A percentile compares a stretch with the other conserved stretches of the same genome.
phyloP scores from a whole-genome alignment of 2,113 vertebrate species.

The Tonatia bakeri region DNA sequence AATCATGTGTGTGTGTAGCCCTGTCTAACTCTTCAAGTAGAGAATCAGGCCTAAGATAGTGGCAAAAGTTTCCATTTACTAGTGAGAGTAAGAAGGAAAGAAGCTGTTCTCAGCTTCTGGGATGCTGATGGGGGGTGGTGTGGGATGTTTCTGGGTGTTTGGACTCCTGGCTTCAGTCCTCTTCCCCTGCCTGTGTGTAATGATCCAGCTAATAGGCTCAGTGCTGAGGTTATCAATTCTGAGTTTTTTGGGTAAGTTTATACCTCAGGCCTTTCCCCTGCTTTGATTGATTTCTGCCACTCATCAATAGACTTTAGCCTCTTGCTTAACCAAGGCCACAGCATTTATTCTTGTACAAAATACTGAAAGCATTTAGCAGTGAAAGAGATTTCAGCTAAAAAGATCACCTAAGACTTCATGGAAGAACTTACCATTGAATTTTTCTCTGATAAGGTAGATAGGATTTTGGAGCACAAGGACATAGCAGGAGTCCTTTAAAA shows the following conservation, averaged over 20 bases:
- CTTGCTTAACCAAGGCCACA: background rate
- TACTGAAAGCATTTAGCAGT: background rate
- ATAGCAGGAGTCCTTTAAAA: background rate
- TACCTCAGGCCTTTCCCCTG: background rate
- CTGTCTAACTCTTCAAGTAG: background rate
- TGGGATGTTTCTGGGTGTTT: background rate
- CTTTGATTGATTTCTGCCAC: background rate
- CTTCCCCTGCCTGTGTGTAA: background rate
- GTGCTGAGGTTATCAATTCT: background rate
- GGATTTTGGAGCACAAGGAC: background rate
- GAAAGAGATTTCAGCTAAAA: background rate
- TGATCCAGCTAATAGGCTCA: background rate
- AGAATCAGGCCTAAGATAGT: background rate
- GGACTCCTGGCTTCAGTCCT: background rate
- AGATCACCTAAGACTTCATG: background rate
- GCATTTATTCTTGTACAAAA: background rate
- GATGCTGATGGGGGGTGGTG: too few relatives aligned
- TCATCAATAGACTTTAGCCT: background rate
- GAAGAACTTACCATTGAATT: background rate
- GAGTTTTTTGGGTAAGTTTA: background rate
- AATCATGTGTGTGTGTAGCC: background rate
- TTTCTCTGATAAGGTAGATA: background rate
- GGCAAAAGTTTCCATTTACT: background rate
- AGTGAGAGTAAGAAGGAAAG: background rate
- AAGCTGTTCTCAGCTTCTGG: background rate